Evolutionary conservation across 2,797 vertebrate species (phyloP), one percentile per base, ranked within the genome.

Genomic region (Tragopan temminckii): DNA sequence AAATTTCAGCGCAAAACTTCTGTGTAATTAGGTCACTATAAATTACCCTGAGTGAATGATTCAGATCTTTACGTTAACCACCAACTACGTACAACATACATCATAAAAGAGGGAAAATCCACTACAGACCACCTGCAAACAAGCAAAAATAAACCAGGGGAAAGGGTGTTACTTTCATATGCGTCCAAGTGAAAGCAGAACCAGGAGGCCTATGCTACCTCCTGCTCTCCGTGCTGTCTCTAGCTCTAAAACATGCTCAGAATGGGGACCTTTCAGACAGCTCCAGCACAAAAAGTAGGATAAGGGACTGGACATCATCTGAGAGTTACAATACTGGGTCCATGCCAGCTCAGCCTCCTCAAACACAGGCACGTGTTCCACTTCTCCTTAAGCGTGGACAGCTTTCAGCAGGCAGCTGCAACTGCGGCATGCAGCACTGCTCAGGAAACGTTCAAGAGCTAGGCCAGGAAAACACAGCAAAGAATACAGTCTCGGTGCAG

Each of bases 1-100:
- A 90, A 82, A 82, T 74, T 57, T 27, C 92, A 92, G 81, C 38
- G 48, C 57, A 75, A 82, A 92, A 71, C 57, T 85, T 24, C 62
- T 1, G 1, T 21, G 42, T 85, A 95, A 95, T 95, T 94, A 93
- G 90, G 92, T 80, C 92, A 90, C 66, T 78, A 90, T 95, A 88
- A 95, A 94, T 66, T 33, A 55, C 62, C 70, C 50, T 0, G 3
- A 77, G 18, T 23, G 38, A 68, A 80, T 69, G 90, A 93, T 55
- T 93, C 74, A 69, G 53, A 69, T 68, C 25, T 74, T 31, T 45
- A 17, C 8, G 33, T n/a, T 76, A 63, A 91, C 75, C 35, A 79
- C 6, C 42, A 78, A 46, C 48, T 55, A 58, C 12, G 2, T 7
- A 29, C 11, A 80, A 78, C 55, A 55, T 66, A 68, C 57, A 57